Evolutionary conservation across 2,888 invertebrate species (phyloP).

Genomic region (Meloe dianella): DNA sequence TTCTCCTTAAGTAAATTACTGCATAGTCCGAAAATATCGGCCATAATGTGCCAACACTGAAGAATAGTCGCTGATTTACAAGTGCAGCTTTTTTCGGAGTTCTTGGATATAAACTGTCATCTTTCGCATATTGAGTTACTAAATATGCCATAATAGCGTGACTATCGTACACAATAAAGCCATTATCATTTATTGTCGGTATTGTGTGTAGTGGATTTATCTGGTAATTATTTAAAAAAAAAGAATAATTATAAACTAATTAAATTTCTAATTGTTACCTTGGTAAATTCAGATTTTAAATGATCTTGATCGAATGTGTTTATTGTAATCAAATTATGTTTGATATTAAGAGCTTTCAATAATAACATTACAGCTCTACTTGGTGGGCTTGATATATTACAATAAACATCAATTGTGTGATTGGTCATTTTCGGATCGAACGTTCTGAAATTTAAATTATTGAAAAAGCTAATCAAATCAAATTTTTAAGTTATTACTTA

Average conservation of each 20-base stretch:
- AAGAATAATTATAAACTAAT: too few species aligned
- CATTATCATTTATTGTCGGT: conserved; percentile 71
- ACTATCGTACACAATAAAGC: conserved; percentile 74
- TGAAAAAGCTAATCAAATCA: too few species aligned
- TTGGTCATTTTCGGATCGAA: conserved; percentile 39
- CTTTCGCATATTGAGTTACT: conserved; percentile 69
- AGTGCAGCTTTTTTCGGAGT: conserved; percentile 67
- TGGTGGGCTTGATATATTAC: conserved; percentile 69
- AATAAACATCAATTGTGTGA: conserved; percentile 66
- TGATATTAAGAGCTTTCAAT: conserved; percentile 69
- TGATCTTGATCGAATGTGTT: conserved; percentile 69
- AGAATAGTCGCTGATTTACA: conserved; percentile 70
- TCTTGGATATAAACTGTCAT: conserved; percentile 70
- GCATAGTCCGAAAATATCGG: conserved; percentile 54
- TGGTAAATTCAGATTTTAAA: conserved; percentile 69
- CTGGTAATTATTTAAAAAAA: too few species aligned
- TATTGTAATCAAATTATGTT: conserved; percentile 69
- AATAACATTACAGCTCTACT: conserved; percentile 68
- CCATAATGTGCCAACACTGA: conserved; percentile 67
- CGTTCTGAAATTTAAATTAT: too few species aligned
- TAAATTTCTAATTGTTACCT: conserved; percentile 59
- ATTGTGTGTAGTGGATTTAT: too few species aligned
- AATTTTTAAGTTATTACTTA: too few species aligned
- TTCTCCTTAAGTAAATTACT: too few species aligned
- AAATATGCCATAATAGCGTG: conserved; percentile 72